Base-by-base conservation (phyloP, 92 coral and sea anemone species). In the Hydrozoanthus gracilis region DNA sequence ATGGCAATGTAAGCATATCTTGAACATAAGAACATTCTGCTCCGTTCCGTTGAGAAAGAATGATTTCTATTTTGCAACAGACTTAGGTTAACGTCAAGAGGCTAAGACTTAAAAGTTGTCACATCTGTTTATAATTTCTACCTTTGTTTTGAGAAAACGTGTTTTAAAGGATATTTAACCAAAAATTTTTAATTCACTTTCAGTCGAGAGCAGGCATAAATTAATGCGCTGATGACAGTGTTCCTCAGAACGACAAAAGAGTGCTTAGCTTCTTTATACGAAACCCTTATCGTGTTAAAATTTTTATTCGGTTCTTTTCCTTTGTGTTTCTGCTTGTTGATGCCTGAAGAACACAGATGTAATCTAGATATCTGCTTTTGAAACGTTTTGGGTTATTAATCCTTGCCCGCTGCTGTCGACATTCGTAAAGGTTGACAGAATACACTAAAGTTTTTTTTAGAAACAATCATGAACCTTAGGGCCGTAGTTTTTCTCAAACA, bases 1-100 rank as follows among this genome's bases (percentile, higher is more conserved):
- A 80, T 27, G 52, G 64, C 27, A 51, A 48, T 65, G 72, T 48
- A 74, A 80, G 18, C n/a, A 45, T 56, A 64, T 47, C 44, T 70
- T 8, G 54, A 54, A 14, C 3, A 17, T 44, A 70, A 13, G 27
- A 76, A 52, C 54, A 76, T 27, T 47, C 71, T 44, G 39, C 6
- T 78, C 68, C 15, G 17, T 78, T 27, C 60, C 50, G 69, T 54
- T 12, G n/a, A 8, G 65, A 66, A 47, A 20, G 20, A 27, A 18
- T 6, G 62, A 17, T 14, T 6, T 66, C 47, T 64, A 44, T 17
- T 79, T 51, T 70, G 12, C 11, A 4, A 66, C 51, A 20, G 20
- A 11, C 10, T 2, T 65, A 64, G 17, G 51, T 17, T 77, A 55
- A 27, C 39, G 39, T 27, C 39, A 27, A 27, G 39, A 27, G 5